Evolutionary conservation across 2,888 invertebrate species (phyloP).

Genomic region (Microchrysa polita): DNA sequence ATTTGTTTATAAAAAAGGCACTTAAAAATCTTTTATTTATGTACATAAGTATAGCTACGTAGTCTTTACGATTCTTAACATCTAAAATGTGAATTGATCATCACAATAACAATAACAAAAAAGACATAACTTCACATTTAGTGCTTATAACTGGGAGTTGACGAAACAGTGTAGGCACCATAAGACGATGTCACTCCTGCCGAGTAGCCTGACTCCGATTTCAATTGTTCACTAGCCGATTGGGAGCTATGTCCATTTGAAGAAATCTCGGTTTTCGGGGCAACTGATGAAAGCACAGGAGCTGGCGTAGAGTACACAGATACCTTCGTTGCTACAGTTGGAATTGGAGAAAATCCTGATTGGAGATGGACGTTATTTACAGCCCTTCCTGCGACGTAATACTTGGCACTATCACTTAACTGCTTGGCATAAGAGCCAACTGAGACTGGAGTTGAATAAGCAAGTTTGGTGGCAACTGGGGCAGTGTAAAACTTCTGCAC

Average conservation of each 20-base stretch:
- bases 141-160: slow-evolving; percentile 25
- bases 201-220: background rate
- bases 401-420: background rate
- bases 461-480: background rate
- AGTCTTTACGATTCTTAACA: too few relatives aligned
- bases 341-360: background rate
- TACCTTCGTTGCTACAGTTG: background rate
- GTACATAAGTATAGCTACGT: too few relatives aligned
- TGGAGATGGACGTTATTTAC: background rate
- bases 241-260: background rate
- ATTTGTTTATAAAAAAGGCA: too few relatives aligned
- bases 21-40: too few relatives aligned
- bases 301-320: background rate
- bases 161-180: background rate
- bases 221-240: background rate
- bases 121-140: background rate
- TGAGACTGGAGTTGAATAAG: slow-evolving; percentile 16
- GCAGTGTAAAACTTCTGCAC: background rate
- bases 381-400: background rate
- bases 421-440: background rate
- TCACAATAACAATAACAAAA: background rate
- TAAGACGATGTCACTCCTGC: background rate
- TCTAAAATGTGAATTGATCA: too few relatives aligned
- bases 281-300: background rate
- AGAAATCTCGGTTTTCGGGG: background rate